Percentiles rank a stretch among this genome's conserved stretches.
Evolutionary conservation across 2,797 vertebrate genomes (phyloP).

Genomic region (Danio choprae): DNA sequence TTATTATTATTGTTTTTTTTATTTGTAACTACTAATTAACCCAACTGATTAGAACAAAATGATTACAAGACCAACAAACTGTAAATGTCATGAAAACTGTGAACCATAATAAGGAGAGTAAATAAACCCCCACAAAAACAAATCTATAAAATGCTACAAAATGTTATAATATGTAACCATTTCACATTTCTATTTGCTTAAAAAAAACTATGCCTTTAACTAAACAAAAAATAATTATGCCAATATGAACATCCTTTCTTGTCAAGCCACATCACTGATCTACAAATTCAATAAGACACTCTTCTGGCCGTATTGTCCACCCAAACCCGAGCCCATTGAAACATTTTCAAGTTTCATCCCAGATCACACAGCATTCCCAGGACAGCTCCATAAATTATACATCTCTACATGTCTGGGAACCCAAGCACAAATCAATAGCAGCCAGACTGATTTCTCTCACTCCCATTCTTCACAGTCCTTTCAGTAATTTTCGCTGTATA

Average conservation of each 20-base stretch:
- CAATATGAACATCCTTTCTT: no score
- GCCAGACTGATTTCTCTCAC: constrained; percentile 32
- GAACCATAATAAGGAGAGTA: no score
- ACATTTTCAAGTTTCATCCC: constrained; percentile 57
- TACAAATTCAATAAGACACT: not conserved
- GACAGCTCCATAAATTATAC: constrained; percentile 73
- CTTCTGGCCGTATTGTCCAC: not conserved
- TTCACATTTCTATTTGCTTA: no score
- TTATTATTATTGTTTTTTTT: no score
- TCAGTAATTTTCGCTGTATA: constrained; percentile 42
- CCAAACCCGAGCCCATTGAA: constrained; percentile 23
- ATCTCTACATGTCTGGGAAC: constrained; percentile 68
- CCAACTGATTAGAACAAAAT: no score
- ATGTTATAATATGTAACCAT: no score
- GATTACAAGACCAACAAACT: no score
- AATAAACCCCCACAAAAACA: no score
- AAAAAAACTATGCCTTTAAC: not conserved
- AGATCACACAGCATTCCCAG: constrained; percentile 69
- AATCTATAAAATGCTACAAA: no score
- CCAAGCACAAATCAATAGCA: constrained; percentile 52
- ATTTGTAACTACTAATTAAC: no score
- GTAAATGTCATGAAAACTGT: no score
- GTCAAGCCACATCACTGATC: not conserved
- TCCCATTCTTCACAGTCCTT: constrained; percentile 22
- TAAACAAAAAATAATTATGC: no score